Evolutionary conservation across 2,888 invertebrate genomes (phyloP).

Genomic region (Synanthedon vespiformis): DNA sequence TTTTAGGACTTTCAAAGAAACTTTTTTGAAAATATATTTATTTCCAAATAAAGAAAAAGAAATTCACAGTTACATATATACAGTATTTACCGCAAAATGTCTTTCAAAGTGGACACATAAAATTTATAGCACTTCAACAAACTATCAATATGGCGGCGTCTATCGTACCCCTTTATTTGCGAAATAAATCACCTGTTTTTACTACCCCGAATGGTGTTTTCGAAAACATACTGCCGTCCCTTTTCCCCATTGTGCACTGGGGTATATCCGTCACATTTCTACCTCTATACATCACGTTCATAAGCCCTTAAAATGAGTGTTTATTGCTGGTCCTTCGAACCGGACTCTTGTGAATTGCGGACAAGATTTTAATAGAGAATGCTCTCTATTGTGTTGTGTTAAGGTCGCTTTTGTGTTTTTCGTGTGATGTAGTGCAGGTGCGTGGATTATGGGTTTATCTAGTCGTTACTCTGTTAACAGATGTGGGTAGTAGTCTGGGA

Average conservation of each 20-base stretch:
- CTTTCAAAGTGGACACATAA: not conserved
- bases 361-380: conserved; percentile 20
- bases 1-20: too few species aligned
- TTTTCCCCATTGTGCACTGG: not conserved
- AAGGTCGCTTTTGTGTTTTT: conserved; percentile 19
- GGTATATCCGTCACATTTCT: conserved; percentile 38
- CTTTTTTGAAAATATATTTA: too few species aligned
- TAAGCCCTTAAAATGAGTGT: conserved; percentile 61
- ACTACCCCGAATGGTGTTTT: conserved; percentile 1
- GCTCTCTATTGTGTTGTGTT: conserved; percentile 25
- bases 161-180: conserved; percentile 3
- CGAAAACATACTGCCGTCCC: not conserved
- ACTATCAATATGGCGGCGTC: not conserved
- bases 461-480: conserved; percentile 41
- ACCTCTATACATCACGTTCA: conserved; percentile 48
- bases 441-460: conserved; percentile 38
- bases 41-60: too few species aligned
- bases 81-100: not conserved
- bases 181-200: conserved; percentile 10
- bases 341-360: conserved; percentile 27
- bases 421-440: conserved; percentile 40
- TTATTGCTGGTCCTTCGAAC: conserved; percentile 54
- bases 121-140: not conserved
- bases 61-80: too few species aligned
- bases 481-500: conserved; percentile 27